phyloP scores from a whole-genome alignment of 2,888 invertebrate species.

The Hyalella azteca region DNA sequence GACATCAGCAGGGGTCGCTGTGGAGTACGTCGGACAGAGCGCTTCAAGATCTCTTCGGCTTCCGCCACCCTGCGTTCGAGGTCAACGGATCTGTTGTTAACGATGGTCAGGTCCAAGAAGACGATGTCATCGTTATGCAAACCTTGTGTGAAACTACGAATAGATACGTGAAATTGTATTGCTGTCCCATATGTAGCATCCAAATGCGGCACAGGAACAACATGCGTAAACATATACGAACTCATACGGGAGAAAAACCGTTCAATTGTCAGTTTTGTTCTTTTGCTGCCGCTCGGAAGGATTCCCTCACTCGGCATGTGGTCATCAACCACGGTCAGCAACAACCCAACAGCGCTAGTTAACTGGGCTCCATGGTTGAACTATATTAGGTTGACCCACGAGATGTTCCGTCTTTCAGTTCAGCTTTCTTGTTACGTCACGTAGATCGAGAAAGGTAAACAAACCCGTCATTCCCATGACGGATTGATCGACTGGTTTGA shows the following conservation, averaged over 20 bases:
- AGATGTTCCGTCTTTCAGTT: too few relatives aligned
- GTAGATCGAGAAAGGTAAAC: too few relatives aligned
- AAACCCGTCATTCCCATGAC: too few relatives aligned
- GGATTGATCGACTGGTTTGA: too few relatives aligned
- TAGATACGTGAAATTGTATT: background rate
- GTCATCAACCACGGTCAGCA: constrained; percentile 44
- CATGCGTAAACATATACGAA: constrained; percentile 52
- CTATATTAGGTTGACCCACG: too few relatives aligned
- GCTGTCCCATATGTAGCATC: constrained; percentile 47
- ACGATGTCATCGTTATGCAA: constrained; percentile 1
- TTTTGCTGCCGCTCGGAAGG: constrained; percentile 48
- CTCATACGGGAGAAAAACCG: constrained; percentile 32
- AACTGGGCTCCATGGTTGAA: too few relatives aligned
- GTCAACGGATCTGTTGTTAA: background rate
- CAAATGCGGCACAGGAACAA: constrained; percentile 51
- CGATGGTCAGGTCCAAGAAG: background rate
- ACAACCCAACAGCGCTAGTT: too few relatives aligned
- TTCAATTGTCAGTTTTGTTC: constrained; percentile 44
- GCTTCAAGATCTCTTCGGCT: background rate
- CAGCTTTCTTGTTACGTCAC: too few relatives aligned
- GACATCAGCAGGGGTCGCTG: too few relatives aligned
- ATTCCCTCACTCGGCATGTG: constrained; percentile 47
- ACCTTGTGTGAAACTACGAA: background rate
- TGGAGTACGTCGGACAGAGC: background rate
- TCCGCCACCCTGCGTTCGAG: background rate